These are phyloP conservation scores for Philotrypesis tridentata DNA, from an alignment of 1,140 invertebrate genomes.

Conservation along the genomic window DNA sequence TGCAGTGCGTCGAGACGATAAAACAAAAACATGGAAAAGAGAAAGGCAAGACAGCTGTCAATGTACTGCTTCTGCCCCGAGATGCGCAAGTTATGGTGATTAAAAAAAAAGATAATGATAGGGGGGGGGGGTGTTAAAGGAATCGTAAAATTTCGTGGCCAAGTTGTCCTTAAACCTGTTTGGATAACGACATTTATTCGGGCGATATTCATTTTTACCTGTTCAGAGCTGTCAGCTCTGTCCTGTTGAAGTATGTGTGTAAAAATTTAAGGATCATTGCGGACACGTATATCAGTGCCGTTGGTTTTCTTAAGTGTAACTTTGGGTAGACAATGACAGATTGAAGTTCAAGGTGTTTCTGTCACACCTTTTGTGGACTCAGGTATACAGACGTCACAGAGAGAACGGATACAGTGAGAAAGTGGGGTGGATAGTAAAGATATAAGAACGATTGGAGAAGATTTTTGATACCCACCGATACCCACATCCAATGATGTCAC, in stretches of 20 bases:
- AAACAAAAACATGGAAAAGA: conserved; percentile 54
- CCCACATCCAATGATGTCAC: not conserved
- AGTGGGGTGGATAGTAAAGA: not conserved
- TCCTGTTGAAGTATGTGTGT: not conserved
- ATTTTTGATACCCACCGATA: not conserved
- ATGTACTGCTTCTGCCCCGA: conserved; percentile 58
- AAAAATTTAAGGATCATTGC: not conserved
- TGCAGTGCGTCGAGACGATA: conserved; percentile 42
- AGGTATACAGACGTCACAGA: not conserved
- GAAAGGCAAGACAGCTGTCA: conserved; percentile 69
- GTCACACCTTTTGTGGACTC: conserved; percentile 2
- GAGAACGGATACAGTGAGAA: not conserved
- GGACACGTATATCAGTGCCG: conserved; percentile 51
- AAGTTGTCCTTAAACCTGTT: conserved; percentile 44
- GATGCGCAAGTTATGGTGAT: conserved; percentile 33
- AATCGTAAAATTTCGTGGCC: conserved; percentile 3
- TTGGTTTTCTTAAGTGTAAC: conserved; percentile 4
- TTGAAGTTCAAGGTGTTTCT: conserved; percentile 20
- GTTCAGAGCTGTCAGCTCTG: not conserved
- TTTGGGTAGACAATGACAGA: not conserved
- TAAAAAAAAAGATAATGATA: conserved; percentile 24
- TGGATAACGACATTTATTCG: not conserved
- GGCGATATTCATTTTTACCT: conserved; percentile 10
- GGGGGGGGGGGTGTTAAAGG: not conserved
- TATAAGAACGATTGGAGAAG: not conserved